phyloP scores from a whole-genome alignment of 2,113 vertebrate genomes.

The Columba janthina region DNA sequence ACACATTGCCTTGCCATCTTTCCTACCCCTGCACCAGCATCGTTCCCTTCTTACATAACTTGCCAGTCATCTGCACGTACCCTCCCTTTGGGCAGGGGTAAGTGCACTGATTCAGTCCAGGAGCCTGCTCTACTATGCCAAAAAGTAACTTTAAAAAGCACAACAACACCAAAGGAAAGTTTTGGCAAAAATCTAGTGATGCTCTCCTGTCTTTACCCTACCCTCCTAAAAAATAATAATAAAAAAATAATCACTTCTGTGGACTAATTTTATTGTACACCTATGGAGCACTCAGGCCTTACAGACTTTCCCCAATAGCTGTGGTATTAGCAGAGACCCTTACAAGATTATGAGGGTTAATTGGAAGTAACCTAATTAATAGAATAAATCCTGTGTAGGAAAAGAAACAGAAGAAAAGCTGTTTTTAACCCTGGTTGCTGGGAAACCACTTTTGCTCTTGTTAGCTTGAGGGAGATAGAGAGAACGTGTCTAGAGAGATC shows the following conservation, averaged over 20 bases:
- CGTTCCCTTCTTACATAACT: not conserved
- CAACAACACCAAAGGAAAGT: not conserved
- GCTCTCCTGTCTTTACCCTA: not conserved
- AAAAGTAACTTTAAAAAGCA: not conserved
- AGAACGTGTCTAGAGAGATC: slow-evolving; percentile 56
- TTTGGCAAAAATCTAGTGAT: not conserved
- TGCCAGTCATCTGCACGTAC: not conserved
- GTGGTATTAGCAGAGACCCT: slow-evolving; percentile 63
- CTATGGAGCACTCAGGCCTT: slow-evolving; percentile 22
- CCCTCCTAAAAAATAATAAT: not conserved
- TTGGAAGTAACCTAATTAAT: slow-evolving; percentile 79
- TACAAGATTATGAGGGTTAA: slow-evolving; percentile 72
- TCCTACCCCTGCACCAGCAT: not conserved
- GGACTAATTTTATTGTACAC: not conserved
- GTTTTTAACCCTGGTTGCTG: slow-evolving; percentile 73
- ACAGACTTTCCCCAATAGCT: slow-evolving; percentile 55
- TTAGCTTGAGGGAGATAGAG: slow-evolving; percentile 69
- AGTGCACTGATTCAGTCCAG: not conserved
- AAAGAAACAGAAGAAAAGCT: slow-evolving; percentile 74
- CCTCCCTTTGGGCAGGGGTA: not conserved
- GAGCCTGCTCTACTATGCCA: not conserved
- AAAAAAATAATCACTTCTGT: not conserved
- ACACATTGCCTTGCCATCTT: not conserved
- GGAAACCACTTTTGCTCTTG: slow-evolving; percentile 72
- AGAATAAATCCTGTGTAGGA: slow-evolving; percentile 71